Evolutionary conservation across 2,113 vertebrate species (phyloP).

Genomic region (Xenopus borealis): DNA sequence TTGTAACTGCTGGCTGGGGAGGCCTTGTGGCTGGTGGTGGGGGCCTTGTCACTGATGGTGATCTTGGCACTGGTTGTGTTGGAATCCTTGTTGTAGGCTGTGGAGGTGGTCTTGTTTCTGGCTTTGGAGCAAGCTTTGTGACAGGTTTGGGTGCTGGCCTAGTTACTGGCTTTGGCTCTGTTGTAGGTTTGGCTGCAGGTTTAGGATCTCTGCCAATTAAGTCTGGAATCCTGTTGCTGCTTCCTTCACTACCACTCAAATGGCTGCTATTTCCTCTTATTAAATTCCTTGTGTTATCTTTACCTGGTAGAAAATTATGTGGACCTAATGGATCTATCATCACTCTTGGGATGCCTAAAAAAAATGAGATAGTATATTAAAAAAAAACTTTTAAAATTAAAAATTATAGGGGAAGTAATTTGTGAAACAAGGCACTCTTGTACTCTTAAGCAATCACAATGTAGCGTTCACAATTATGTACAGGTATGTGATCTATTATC

Average conservation of each 20-base stretch:
- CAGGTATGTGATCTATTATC: no score
- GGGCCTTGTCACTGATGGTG: conserved; percentile 47
- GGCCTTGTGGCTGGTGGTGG: conserved; percentile 51
- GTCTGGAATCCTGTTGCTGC: conserved; percentile 70
- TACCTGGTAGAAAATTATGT: conserved; percentile 45
- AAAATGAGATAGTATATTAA: not conserved
- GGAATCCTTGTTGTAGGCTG: conserved; percentile 58
- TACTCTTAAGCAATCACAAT: no score
- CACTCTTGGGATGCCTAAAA: conserved; percentile 72
- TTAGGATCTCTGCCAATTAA: conserved; percentile 56
- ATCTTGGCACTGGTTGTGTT: conserved; percentile 57
- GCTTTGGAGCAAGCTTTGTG: conserved; percentile 38
- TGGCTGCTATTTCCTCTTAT: conserved; percentile 49
- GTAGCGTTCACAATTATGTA: no score
- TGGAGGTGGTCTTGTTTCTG: conserved; percentile 54
- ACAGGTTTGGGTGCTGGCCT: conserved; percentile 42
- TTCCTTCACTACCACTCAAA: conserved; percentile 52
- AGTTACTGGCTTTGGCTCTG: conserved; percentile 61
- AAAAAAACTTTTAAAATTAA: no score
- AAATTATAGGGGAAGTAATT: no score
- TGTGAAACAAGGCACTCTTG: no score
- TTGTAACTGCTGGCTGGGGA: conserved; percentile 39
- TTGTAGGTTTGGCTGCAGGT: conserved; percentile 61
- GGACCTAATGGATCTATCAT: conserved; percentile 72
- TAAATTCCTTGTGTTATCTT: conserved; percentile 27